These are phyloP conservation scores for Apotomis capreana DNA, from an alignment of 2,888 invertebrate genomes.

Conservation along the genomic window DNA sequence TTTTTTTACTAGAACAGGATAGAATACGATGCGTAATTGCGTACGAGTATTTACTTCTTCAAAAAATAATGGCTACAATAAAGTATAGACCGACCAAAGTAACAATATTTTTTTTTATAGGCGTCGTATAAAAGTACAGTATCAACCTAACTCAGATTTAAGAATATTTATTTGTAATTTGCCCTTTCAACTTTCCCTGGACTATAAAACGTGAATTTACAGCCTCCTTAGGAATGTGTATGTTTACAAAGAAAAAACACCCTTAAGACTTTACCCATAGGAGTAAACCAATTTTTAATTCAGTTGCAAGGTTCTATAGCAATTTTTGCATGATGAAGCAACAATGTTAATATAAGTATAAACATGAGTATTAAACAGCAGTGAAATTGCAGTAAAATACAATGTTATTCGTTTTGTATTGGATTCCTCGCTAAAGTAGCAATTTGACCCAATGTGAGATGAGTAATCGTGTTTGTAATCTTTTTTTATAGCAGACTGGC, in stretches of 20 bases:
- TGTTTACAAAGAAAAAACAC: neutral
- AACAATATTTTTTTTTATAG: conserved; percentile 12
- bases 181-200: conserved; percentile 17
- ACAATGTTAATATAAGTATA: conserved; percentile 41
- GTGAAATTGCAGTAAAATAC: conserved; percentile 33
- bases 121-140: conserved; percentile 21
- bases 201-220: conserved; percentile 40
- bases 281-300: neutral
- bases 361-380: conserved; percentile 32
- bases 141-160: conserved; percentile 11
- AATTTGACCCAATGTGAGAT: conserved; percentile 25
- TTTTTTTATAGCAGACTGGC: conserved; percentile 8
- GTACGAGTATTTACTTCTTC: conserved; percentile 4
- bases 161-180: conserved; percentile 36
- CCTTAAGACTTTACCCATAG: neutral
- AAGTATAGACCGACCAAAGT: conserved; percentile 4
- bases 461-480: conserved; percentile 22
- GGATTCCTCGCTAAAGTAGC: conserved; percentile 30
- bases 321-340: conserved; percentile 42
- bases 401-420: conserved; percentile 24
- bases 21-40: no score
- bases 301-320: conserved; percentile 26
- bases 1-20: no score
- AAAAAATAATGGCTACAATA: conserved; percentile 48
- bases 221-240: conserved; percentile 23